phyloP scores from a whole-genome alignment of 1,140 invertebrate genomes.

The Drosophila kohkoa region DNA sequence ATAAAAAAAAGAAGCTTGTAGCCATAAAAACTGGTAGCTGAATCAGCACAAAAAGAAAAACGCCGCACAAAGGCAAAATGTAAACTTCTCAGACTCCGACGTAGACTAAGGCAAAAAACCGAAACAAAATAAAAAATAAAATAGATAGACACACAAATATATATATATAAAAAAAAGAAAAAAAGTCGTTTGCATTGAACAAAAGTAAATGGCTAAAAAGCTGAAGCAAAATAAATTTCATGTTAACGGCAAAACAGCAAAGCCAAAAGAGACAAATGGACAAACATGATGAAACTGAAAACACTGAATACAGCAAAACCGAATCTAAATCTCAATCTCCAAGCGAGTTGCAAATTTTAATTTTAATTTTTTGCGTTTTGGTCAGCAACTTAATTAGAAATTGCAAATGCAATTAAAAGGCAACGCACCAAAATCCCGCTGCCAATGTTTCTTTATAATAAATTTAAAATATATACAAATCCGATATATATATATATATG shows the following conservation, averaged over 20 bases:
- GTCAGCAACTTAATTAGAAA: conserved; percentile 74
- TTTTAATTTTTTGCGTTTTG: conserved; percentile 45
- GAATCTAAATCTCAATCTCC: conserved; percentile 36
- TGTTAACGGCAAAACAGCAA: conserved; percentile 68
- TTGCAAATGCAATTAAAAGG: conserved; percentile 79
- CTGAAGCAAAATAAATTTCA: conserved; percentile 54
- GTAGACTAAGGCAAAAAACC: conserved; percentile 6
- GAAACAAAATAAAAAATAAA: conserved; percentile 28
- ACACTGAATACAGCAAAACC: conserved; percentile 22
- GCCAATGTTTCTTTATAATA: conserved; percentile 58
- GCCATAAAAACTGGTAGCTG: conserved; percentile 61
- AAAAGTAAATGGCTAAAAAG: conserved; percentile 57
- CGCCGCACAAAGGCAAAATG: conserved; percentile 40
- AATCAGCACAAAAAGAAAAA: conserved; percentile 41
- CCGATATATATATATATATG: conserved; percentile 11
- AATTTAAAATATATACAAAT: conserved; percentile 49
- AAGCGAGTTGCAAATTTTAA: conserved; percentile 61
- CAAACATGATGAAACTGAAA: conserved; percentile 37
- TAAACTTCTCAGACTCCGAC: conserved; percentile 40
- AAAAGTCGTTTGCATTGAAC: conserved; percentile 80
- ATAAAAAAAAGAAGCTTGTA: conserved; percentile 38
- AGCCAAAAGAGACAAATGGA: conserved; percentile 36
- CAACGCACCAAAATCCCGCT: conserved; percentile 34
- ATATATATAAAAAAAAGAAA: conserved; percentile 16
- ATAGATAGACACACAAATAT: neutral